These are phyloP conservation scores for Paramormyrops hopkinsi DNA, from an alignment of 2,797 vertebrate genomes.

Conservation along the genomic window DNA sequence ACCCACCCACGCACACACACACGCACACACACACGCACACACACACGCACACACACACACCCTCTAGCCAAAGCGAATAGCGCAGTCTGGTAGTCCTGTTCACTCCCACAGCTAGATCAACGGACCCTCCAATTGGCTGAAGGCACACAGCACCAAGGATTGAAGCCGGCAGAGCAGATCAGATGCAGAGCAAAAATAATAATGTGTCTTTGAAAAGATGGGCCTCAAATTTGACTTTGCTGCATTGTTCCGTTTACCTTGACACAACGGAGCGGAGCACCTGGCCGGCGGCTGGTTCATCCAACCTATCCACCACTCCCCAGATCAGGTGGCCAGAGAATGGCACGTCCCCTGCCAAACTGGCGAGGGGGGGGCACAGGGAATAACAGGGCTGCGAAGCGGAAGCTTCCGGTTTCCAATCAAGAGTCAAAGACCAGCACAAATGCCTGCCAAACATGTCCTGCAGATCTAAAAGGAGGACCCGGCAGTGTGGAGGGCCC, in stretches of 20 bases:
- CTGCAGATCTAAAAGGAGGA: not conserved
- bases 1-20: too few species aligned
- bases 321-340: not conserved
- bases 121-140: not conserved
- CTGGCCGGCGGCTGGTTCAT: not conserved
- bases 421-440: not conserved
- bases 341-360: not conserved
- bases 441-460: not conserved
- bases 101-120: not conserved
- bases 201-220: not conserved
- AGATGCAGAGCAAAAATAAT: not conserved
- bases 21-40: not conserved
- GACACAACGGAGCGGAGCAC: not conserved
- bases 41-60: not conserved
- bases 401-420: not conserved
- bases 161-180: not conserved
- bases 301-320: not conserved
- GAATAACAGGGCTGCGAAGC: not conserved
- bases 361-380: not conserved
- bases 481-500: not conserved
- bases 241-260: not conserved
- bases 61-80: not conserved
- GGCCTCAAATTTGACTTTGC: not conserved
- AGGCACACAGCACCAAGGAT: not conserved
- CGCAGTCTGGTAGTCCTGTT: not conserved